Percentiles rank a stretch among this genome's conserved stretches.
These are phyloP conservation scores for Dione vanillae DNA, from an alignment of 2,888 invertebrate species.

Conservation along the genomic window DNA sequence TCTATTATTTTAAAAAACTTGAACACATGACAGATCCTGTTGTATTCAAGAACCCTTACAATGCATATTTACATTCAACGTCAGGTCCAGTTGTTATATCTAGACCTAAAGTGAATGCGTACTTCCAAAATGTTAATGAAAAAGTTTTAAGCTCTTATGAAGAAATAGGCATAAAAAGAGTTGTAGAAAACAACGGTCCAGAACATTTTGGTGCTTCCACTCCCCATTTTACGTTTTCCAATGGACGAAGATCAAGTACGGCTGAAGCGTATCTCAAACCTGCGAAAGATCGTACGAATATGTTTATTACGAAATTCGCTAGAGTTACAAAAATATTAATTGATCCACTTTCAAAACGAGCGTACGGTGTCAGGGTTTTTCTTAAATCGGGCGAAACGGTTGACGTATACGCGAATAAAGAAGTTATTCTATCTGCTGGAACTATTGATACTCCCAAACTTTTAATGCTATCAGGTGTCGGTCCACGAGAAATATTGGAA, in stretches of 20 bases:
- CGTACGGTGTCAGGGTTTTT: slow-evolving; percentile 63
- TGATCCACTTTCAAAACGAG: slow-evolving; percentile 53
- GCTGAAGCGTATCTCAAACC: slow-evolving; percentile 68
- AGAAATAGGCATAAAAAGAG: slow-evolving; percentile 55
- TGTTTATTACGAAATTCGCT: slow-evolving; percentile 63
- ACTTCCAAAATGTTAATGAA: slow-evolving; percentile 50
- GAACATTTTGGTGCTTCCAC: slow-evolving; percentile 52
- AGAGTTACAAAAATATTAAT: slow-evolving; percentile 67
- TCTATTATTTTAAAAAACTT: slow-evolving; percentile 57
- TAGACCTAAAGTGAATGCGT: slow-evolving; percentile 51
- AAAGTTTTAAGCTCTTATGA: slow-evolving; percentile 51
- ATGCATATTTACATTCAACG: slow-evolving; percentile 53
- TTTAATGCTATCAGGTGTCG: slow-evolving; percentile 72
- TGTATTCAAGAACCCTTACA: slow-evolving; percentile 48
- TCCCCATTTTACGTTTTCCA: slow-evolving; percentile 57
- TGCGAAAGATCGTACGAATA: slow-evolving; percentile 59
- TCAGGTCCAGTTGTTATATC: slow-evolving; percentile 56
- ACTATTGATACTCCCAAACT: slow-evolving; percentile 69
- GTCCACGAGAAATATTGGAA: slow-evolving; percentile 60
- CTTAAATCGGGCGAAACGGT: slow-evolving; percentile 54
- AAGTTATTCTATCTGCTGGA: slow-evolving; percentile 72
- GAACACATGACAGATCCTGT: slow-evolving; percentile 55
- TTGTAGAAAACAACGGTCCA: slow-evolving; percentile 55
- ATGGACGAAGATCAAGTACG: slow-evolving; percentile 70
- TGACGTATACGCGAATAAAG: slow-evolving; percentile 60